Percentiles rank a stretch among this genome's conserved stretches.
These are phyloP conservation scores for Grammomys surdaster DNA, from an alignment of 2,113 vertebrate species.

Conservation along the genomic window DNA sequence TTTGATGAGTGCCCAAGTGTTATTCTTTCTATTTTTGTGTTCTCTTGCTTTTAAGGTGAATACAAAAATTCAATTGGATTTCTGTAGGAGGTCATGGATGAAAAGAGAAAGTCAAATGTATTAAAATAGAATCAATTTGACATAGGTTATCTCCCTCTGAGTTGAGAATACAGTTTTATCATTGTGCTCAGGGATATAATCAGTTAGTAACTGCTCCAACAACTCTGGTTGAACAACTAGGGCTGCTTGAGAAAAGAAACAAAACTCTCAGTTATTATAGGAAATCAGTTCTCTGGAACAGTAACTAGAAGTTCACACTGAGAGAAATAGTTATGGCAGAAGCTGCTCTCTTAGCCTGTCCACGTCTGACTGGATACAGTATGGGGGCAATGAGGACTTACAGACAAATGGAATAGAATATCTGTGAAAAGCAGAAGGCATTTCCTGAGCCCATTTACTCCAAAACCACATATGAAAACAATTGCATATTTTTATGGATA, in stretches of 20 bases:
- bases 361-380: background rate
- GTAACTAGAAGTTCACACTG: background rate
- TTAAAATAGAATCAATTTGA: constrained; percentile 56
- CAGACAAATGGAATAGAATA: background rate
- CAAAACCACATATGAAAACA: background rate
- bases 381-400: background rate
- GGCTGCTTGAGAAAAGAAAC: constrained; percentile 53
- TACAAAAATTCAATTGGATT: constrained; percentile 56
- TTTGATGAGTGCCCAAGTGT: constrained; percentile 36
- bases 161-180: constrained; percentile 62
- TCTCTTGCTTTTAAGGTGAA: constrained; percentile 61
- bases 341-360: background rate
- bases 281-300: background rate
- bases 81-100: background rate
- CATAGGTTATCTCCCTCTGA: constrained; percentile 48
- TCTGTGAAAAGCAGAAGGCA: background rate
- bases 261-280: background rate
- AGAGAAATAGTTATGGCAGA: background rate
- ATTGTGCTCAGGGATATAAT: constrained; percentile 57
- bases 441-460: background rate
- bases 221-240: constrained; percentile 1
- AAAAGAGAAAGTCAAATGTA: constrained; percentile 39
- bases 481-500: background rate
- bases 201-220: constrained; percentile 47
- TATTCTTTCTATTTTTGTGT: constrained; percentile 55